Conservation (phyloP, 2,113 vertebrate species). For the Macheiramphus alcinus region DNA sequence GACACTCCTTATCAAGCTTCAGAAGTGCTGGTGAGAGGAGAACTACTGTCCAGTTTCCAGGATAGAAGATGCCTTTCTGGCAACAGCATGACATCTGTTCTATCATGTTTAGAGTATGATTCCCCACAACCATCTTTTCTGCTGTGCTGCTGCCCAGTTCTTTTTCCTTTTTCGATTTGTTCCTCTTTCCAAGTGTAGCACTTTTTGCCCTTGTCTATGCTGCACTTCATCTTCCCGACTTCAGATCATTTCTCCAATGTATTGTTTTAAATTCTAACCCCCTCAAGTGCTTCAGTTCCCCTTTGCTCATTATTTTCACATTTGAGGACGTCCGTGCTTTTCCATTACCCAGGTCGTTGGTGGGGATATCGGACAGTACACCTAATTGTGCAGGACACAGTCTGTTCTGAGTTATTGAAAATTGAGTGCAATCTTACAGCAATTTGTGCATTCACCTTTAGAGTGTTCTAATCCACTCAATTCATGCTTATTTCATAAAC, state of each 20-base stretch:
- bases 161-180: not conserved
- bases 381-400: not conserved
- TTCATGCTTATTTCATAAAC: not conserved
- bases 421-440: not conserved
- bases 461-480: not conserved
- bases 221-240: rapidly evolving
- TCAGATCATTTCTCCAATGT: not conserved
- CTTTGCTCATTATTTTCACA: not conserved
- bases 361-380: not conserved
- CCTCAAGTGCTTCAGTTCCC: not conserved
- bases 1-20: not conserved
- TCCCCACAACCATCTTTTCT: not conserved
- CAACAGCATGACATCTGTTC: not conserved
- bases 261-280: not conserved
- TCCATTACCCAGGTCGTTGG: not conserved
- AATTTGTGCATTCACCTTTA: not conserved
- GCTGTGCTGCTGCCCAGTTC: not conserved
- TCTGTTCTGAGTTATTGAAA: not conserved
- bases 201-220: not conserved
- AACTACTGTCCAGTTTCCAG: not conserved
- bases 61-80: not conserved
- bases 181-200: not conserved
- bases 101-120: not conserved
- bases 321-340: not conserved
- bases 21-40: not conserved